A percentile compares a stretch with the other conserved stretches of the same genome.
phyloP scores from a whole-genome alignment of 2,113 vertebrate species.

The Phrynocephalus versicolor region DNA sequence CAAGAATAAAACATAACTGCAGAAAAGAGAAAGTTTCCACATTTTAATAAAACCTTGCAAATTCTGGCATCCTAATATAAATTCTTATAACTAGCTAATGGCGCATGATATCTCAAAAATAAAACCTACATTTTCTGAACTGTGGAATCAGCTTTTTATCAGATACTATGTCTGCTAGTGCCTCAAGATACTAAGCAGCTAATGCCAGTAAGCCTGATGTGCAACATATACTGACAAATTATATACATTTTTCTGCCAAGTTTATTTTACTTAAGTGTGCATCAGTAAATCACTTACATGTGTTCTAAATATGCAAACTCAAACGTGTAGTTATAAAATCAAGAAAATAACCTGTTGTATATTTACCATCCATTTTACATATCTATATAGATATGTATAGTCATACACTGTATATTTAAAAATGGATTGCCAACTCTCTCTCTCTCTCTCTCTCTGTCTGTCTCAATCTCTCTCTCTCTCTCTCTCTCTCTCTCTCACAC shows the following conservation, averaged over 20 bases:
- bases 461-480: too few relatives aligned
- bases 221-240: conserved; percentile 60
- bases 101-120: not conserved
- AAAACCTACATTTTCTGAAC: conserved; percentile 50
- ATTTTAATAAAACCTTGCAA: not conserved
- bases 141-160: conserved; percentile 55
- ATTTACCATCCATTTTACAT: not conserved
- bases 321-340: conserved; percentile 34
- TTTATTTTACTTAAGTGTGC: conserved; percentile 69
- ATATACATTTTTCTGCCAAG: conserved; percentile 36
- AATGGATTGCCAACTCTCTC: too few relatives aligned
- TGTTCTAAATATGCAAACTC: conserved; percentile 44
- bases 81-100: conserved; percentile 35
- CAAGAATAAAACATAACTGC: not conserved
- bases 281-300: conserved; percentile 65
- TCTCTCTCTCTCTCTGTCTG: too few relatives aligned
- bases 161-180: conserved; percentile 54
- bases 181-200: conserved; percentile 52
- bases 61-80: conserved; percentile 1
- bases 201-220: conserved; percentile 47
- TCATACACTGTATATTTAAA: too few relatives aligned
- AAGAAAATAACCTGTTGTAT: conserved; percentile 31
- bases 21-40: conserved; percentile 22
- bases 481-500: too few relatives aligned
- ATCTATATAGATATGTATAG: conserved; percentile 7